Evolutionary conservation across 2,888 invertebrate genomes (phyloP).

Genomic region (Ophonus ardosiacus): DNA sequence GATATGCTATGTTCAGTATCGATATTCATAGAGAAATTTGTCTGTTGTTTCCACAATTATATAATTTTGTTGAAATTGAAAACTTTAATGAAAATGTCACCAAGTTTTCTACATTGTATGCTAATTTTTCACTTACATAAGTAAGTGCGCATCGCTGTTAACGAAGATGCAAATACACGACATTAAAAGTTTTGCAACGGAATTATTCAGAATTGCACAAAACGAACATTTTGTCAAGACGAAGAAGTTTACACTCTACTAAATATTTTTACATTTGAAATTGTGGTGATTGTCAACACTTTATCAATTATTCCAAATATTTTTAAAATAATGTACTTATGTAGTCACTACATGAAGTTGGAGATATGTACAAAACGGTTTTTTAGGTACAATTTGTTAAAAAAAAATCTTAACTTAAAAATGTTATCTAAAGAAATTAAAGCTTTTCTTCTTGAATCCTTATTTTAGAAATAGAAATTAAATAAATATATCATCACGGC

Average conservation of each 20-base stretch:
- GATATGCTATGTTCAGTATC: neutral
- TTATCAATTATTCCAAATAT: no score
- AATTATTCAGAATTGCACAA: neutral
- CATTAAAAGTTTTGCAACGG: neutral
- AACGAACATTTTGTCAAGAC: neutral
- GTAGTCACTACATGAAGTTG: no score
- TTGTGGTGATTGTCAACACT: no score
- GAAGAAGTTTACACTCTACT: neutral
- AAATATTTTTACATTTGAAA: no score
- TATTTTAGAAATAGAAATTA: no score
- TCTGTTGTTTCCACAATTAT: slow-evolving; percentile 10
- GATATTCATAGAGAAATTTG: neutral
- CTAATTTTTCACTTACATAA: slow-evolving; percentile 3
- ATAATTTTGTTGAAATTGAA: neutral
- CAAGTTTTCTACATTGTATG: slow-evolving; percentile 17
- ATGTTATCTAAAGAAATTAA: no score
- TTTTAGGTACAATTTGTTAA: no score
- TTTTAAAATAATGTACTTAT: no score
- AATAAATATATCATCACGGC: no score
- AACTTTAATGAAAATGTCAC: slow-evolving; percentile 20
- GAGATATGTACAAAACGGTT: no score
- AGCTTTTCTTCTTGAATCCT: no score
- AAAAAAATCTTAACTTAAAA: no score
- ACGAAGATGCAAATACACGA: neutral
- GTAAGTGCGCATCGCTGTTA: neutral